Conservation (phyloP, 1,140 invertebrate genomes). For the Melanaphis sacchari region DNA sequence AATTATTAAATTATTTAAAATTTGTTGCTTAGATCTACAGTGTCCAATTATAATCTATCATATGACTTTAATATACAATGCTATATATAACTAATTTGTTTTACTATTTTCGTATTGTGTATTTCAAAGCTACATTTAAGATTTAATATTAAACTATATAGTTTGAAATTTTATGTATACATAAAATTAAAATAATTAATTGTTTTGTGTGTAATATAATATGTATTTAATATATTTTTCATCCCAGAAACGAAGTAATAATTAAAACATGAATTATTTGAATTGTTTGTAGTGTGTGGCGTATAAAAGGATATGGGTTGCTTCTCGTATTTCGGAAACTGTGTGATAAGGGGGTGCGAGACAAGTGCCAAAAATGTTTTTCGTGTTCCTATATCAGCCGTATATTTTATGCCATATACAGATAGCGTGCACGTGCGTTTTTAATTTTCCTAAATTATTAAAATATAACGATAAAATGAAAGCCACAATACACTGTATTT, state of each 20-base stretch:
- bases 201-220: background rate
- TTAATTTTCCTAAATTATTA: background rate
- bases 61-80: too few species aligned
- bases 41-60: too few species aligned
- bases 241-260: background rate
- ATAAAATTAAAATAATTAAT: background rate
- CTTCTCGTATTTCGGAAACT: constrained; percentile 16
- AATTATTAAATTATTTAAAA: background rate
- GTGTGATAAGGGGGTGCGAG: background rate
- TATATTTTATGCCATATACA: background rate
- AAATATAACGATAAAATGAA: constrained; percentile 18
- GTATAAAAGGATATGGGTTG: background rate
- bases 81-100: background rate
- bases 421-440: background rate
- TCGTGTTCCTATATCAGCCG: background rate
- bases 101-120: background rate
- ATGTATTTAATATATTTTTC: background rate
- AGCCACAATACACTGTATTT: background rate
- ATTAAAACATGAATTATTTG: constrained; percentile 10
- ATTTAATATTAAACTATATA: background rate
- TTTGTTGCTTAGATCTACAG: background rate
- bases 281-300: background rate
- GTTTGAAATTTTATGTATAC: background rate
- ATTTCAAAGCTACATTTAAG: background rate
- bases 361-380: constrained; percentile 40